Conservation (phyloP, 2,888 invertebrate genomes). For the Troides aeacus region DNA sequence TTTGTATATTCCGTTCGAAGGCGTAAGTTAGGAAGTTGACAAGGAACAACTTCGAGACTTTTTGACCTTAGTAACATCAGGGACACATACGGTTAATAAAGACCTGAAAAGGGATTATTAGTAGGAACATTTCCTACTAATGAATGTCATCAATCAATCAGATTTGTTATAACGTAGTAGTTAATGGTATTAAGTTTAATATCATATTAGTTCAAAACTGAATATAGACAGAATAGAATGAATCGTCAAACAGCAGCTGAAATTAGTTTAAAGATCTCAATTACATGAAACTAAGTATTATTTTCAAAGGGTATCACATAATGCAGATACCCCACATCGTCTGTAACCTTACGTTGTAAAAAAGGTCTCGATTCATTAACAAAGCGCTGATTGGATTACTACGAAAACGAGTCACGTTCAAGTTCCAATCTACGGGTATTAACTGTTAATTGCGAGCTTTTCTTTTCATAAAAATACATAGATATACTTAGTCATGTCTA, state of each 20-base stretch:
- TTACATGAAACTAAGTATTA: background rate
- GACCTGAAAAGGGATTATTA: background rate
- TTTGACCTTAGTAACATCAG: constrained; percentile 1
- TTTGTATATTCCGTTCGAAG: constrained; percentile 10
- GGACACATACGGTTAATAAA: background rate
- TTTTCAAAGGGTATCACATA: background rate
- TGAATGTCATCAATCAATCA: background rate
- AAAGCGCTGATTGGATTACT: constrained; percentile 2
- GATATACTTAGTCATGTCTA: background rate
- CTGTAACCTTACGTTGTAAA: background rate
- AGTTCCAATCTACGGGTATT: constrained; percentile 2
- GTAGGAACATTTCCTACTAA: background rate
- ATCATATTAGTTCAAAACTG: background rate
- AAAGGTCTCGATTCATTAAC: constrained; percentile 1
- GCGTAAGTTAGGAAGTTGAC: background rate
- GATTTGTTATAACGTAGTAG: background rate
- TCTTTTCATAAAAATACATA: background rate
- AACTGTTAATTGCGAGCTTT: background rate
- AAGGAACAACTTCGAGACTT: background rate
- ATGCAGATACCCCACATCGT: background rate
- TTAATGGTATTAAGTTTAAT: background rate
- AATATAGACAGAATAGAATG: background rate
- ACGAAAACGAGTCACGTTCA: background rate
- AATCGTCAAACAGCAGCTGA: background rate
- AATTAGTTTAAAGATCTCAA: background rate